A percentile compares a stretch with the other conserved stretches of the same genome.
Conservation (phyloP, 2,113 vertebrate species). For the Isurus oxyrinchus region DNA sequence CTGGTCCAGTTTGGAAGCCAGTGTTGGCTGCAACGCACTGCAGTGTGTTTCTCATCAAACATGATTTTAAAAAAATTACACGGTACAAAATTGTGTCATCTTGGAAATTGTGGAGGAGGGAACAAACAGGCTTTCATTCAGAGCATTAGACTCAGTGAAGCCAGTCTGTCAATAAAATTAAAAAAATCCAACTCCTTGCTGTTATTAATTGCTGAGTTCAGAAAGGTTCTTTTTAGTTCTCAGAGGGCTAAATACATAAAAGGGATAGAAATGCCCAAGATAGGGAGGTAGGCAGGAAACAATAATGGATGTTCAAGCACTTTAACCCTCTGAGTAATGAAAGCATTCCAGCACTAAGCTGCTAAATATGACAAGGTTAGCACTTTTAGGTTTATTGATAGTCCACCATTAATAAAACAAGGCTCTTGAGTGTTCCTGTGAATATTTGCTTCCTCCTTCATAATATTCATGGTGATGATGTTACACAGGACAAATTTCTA, state of each 20-base stretch:
- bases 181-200: constrained; percentile 17
- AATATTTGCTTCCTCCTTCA: constrained; percentile 54
- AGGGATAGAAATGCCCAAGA: constrained; percentile 33
- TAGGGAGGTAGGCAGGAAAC: constrained; percentile 59
- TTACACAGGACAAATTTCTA: constrained; percentile 38
- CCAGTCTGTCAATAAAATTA: constrained; percentile 21
- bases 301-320: constrained; percentile 65
- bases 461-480: constrained; percentile 48
- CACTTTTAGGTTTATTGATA: constrained; percentile 72
- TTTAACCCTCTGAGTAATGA: constrained; percentile 67
- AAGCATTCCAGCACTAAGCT: constrained; percentile 70
- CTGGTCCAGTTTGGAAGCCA: neutral
- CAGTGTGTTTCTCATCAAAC: constrained; percentile 2
- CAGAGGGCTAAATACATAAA: constrained; percentile 35
- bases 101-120: neutral
- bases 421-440: constrained; percentile 68
- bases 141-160: neutral
- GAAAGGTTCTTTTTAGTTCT: constrained; percentile 13
- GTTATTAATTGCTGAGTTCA: constrained; percentile 35
- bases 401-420: constrained; percentile 83
- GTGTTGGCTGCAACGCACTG: neutral
- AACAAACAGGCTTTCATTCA: neutral
- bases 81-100: neutral
- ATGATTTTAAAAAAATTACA: neutral
- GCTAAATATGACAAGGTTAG: constrained; percentile 88